Base-by-base conservation (phyloP, 2,113 vertebrate species). In the Eublepharis macularius region DNA sequence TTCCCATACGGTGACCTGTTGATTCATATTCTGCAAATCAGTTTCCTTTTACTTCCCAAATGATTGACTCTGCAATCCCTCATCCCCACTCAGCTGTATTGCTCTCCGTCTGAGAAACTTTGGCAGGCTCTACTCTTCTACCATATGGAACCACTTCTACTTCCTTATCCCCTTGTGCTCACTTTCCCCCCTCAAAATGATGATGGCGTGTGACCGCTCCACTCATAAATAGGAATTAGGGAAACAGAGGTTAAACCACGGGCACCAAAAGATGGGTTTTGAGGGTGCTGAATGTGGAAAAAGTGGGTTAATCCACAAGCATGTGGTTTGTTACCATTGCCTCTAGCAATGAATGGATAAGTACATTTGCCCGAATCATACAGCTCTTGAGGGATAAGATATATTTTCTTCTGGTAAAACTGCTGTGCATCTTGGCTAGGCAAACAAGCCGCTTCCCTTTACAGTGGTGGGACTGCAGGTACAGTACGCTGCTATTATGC, bases 201-300 rank as follows among this genome's bases (percentile, higher is more conserved):
- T 94, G 94, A 91, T 93, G 94, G 93, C 94, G 93, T 91, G 94
- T 93, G 96, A 95, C 94, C 93, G 51, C 95, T 95, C 91, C 82
- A 94, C 94, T 95, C 93, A 93, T 94, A 96, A 95, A 95, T 83
- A 94, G 90, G 92, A 94, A 90, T 95, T 95, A 95, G 94, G 92
- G 95, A 96, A 96, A 95, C 93, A 93, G 94, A 96, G 94, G 93
- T 96, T 96, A 96, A 95, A 96, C 96, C 96, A 95, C 93, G 90
- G 94, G 92, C 92, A 94, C 92, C 87, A 81, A 93, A 93, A 95
- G 92, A 87, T 84, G 73, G 94, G 95, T 94, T 94, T 95, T 88
- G 87, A 92, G 92, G 90, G 93, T 94, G 89, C 49, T 84, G 63
- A 94, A 93, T 95, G 95, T 95, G 95, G 95, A 95, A 95, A 95